These are phyloP conservation scores for Heloderma charlesbogerti DNA, from an alignment of 2,113 vertebrate genomes.

Conservation along the genomic window DNA sequence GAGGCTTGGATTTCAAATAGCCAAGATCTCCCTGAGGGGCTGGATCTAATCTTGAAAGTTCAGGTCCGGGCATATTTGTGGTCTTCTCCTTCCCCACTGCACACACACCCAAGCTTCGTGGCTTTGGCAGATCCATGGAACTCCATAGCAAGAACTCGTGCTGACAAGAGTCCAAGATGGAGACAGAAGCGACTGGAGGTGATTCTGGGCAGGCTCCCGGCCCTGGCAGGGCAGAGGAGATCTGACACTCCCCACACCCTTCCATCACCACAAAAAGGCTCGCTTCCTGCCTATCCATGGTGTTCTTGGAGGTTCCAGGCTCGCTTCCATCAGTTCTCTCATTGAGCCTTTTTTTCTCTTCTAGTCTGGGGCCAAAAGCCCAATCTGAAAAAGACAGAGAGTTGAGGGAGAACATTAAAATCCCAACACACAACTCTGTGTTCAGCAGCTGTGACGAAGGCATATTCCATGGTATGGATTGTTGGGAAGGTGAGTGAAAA, in stretches of 20 bases:
- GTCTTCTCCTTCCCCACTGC: too few species aligned
- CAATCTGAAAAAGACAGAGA: conserved; percentile 77
- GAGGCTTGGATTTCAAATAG: background rate
- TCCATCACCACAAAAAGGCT: background rate
- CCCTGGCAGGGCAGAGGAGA: rapidly evolving
- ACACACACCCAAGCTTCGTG: too few species aligned
- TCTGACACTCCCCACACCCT: rapidly evolving
- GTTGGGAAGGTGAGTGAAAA: too few species aligned
- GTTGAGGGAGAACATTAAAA: background rate
- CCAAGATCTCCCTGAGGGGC: background rate
- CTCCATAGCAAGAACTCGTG: background rate
- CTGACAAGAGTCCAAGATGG: conserved; percentile 45
- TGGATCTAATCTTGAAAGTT: background rate
- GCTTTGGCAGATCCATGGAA: background rate
- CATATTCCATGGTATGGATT: background rate
- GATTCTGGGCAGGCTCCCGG: background rate
- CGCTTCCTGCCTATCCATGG: conserved; percentile 61
- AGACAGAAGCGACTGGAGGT: conserved; percentile 28
- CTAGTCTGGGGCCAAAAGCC: conserved; percentile 84
- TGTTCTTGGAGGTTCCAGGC: conserved; percentile 62
- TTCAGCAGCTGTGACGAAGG: background rate
- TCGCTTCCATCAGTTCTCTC: conserved; percentile 70
- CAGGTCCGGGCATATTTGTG: background rate
- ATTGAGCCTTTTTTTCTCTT: conserved; percentile 77
- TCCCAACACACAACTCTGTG: background rate